Evolutionary conservation across 2,888 invertebrate species (phyloP), one percentile per base, ranked within the genome.

Genomic region (Eurytoma adleriae): DNA sequence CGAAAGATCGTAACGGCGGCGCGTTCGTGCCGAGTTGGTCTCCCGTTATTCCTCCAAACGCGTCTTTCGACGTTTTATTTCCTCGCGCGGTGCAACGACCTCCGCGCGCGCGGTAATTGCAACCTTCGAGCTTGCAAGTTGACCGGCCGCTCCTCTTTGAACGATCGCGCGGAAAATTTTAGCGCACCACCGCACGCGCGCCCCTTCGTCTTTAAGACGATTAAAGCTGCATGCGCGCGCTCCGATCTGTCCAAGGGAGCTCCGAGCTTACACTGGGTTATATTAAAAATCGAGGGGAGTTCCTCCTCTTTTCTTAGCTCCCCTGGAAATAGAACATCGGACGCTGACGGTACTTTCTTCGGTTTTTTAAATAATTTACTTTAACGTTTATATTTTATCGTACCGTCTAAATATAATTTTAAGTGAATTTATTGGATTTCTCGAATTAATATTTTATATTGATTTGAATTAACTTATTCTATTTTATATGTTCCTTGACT

Each of bases 41-140:
- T 30, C 62, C 30, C 62, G 61, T 61, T 61, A 62, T n/a, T 30
- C 20, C 57, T 50, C 14, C 12, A 56, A 68, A 73, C 24, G 48
- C 14, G 61, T 68, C 62, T 68, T 73, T 68, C 73, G 27, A 73
- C 62, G 48, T 68, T 62, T 73, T 20, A 10, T 5, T 18, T 48
- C 50, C 3, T 12, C 20, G 20, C 14, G 54, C 18, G n/a, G 73
- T 59, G 78, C 78, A 78, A 79, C 61, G 64, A 79, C 62, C 69
- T 68, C n/a, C 52, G 20, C 10, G 52, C 30, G 40, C 20, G 59
- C 30, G 48, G 62, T 80, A 61, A 80, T 77, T 62, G 62, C 72
- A 72, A 72, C 68, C 80, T 76, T 80, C 54, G 66, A 20, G 61
- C 59, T 78, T 18, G 40, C 40, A 16, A 59, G 59, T 78, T 70